Percentiles rank a stretch among this genome's conserved stretches.
phyloP scores from a whole-genome alignment of 2,113 vertebrate species.

The Pontoporia blainvillei region DNA sequence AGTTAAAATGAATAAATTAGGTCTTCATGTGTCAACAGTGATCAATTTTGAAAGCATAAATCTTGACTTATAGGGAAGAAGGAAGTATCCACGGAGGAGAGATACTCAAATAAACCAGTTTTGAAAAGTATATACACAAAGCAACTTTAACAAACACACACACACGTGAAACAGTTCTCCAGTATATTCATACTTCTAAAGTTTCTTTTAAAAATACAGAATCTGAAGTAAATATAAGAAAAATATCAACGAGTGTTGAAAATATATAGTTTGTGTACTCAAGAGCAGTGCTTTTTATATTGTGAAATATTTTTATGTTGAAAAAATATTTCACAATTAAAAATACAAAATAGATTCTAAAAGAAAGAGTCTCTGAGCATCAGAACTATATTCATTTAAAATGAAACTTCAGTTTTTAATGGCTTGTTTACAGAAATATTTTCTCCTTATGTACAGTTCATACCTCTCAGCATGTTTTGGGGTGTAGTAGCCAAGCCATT shows the following conservation, averaged over 20 bases:
- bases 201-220: neutral
- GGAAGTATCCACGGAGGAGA: neutral
- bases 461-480: neutral
- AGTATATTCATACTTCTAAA: neutral
- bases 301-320: neutral
- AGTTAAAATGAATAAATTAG: neutral
- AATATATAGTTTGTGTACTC: neutral
- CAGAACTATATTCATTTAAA: neutral
- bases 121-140: neutral
- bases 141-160: neutral
- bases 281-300: neutral
- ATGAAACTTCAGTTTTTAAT: constrained; percentile 22
- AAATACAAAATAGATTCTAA: neutral
- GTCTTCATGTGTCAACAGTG: neutral
- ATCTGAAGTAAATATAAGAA: neutral
- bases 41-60: neutral
- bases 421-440: neutral
- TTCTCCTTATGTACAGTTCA: neutral
- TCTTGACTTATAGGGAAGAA: neutral
- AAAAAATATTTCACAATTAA: neutral
- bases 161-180: neutral
- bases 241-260: neutral
- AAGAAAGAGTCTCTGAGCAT: neutral
- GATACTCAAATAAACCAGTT: neutral
- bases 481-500: neutral